phyloP scores from a whole-genome alignment of 92 coral and sea anemone species.

The Bergia puertoricense region DNA sequence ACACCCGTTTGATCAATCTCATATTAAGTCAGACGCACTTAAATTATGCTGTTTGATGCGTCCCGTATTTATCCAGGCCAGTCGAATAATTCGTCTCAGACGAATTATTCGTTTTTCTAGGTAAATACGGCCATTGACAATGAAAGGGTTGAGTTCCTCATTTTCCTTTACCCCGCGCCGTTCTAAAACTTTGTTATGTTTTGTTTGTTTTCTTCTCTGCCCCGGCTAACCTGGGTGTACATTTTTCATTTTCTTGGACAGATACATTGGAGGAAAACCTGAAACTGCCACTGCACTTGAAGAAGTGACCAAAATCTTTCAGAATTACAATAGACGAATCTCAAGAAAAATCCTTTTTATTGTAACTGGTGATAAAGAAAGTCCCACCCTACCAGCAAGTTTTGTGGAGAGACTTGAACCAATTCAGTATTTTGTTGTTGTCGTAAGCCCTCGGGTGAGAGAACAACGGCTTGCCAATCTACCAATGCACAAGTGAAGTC shows the following conservation, averaged over 20 bases:
- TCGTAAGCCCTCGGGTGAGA: neutral
- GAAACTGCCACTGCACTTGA: neutral
- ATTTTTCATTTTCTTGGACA: neutral
- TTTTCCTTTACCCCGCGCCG: too few relatives aligned
- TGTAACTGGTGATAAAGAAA: neutral
- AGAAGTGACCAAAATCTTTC: neutral
- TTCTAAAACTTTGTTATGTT: too few relatives aligned
- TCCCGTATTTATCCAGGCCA: too few relatives aligned
- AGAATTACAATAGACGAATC: neutral
- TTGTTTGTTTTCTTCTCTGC: too few relatives aligned
- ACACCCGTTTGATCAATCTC: too few relatives aligned
- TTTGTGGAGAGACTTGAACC: neutral
- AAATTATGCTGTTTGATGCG: too few relatives aligned
- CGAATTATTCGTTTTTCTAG: too few relatives aligned
- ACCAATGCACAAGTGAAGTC: neutral
- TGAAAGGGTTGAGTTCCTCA: too few relatives aligned
- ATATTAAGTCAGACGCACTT: too few relatives aligned
- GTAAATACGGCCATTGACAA: too few relatives aligned
- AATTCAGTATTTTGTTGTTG: neutral
- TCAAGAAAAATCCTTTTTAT: neutral
- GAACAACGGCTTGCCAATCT: neutral
- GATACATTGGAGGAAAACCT: neutral
- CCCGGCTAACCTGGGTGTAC: neutral
- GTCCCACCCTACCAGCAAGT: neutral
- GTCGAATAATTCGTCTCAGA: too few relatives aligned